Evolutionary conservation across 1,140 invertebrate genomes (phyloP), one percentile per base, ranked within the genome.

Genomic region (Drosophila persimilis): DNA sequence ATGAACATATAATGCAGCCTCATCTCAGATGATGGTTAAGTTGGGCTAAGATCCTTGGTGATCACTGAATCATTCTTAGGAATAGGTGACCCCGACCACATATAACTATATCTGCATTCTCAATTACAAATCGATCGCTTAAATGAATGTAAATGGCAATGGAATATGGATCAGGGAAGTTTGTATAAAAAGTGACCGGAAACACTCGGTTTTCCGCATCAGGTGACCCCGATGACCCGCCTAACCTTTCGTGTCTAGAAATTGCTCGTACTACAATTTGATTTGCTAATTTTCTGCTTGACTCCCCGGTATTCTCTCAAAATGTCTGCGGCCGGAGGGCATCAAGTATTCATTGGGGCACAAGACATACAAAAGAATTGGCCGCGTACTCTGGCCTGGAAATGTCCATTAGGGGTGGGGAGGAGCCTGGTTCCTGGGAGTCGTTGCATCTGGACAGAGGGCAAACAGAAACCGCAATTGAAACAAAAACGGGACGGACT

Each of bases 331-430:
- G 51, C n/a, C 65, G 31, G 31, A 64, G 41, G 31, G 20, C 52
- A 69, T 69, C 51, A 69, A 48, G 26, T 56, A 69, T 69, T 69
- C 52, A 69, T 57, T 64, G 56, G 63, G 67, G 63, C 66, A 65
- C 51, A 29, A 17, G 31, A 22, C 17, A n/a, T 29, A 39, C 45
- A 39, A 53, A 53, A 15, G 58, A 39, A 39, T 11, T 29, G n/a
- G 24, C 15, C 43, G n/a, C 4, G 35, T 20, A 11, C n/a, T 17
- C 24, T 43, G 51, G 17, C 44, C 24, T 57, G 65, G 20, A 56
- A 53, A 24, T 55, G 50, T 31, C 55, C 62, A 50, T 59, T 59
- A 43, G 7, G 31, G n/a, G 20, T 20, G 20, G 15, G 8, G 39
- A 9, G 13, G 2, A 3, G 9, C 4, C 26, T 15, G 24, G 29